Evolutionary conservation across 2,888 invertebrate species (phyloP).

Genomic region (Melolontha melolontha): DNA sequence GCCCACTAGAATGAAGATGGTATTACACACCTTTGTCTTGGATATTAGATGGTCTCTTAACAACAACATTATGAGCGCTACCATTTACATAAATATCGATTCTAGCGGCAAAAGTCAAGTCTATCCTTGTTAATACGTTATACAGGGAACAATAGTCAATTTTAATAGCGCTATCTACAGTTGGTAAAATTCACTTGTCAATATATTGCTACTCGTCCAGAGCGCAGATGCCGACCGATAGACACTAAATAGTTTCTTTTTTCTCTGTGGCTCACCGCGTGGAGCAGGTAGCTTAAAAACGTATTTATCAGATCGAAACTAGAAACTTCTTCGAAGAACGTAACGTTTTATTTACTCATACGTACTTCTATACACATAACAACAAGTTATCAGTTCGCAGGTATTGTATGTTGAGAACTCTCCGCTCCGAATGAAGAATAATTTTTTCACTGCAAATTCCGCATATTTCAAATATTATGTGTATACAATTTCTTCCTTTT

Average conservation of each 20-base stretch:
- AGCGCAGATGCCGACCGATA: slow-evolving; percentile 46
- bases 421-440: too few species aligned
- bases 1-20: too few species aligned
- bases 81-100: slow-evolving; percentile 41
- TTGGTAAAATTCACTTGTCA: slow-evolving; percentile 43
- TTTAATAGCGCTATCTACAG: slow-evolving; percentile 38
- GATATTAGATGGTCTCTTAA: too few species aligned
- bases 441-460: too few species aligned
- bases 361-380: slow-evolving; percentile 11
- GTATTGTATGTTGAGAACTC: too few species aligned
- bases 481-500: too few species aligned
- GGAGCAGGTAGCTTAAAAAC: slow-evolving; percentile 39
- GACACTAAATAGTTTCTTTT: slow-evolving; percentile 46
- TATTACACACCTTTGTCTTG: too few species aligned
- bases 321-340: slow-evolving; percentile 38
- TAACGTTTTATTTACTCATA: slow-evolving; percentile 40
- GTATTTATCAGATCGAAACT: slow-evolving; percentile 38
- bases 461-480: too few species aligned
- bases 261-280: slow-evolving; percentile 20
- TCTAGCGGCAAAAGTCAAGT: slow-evolving; percentile 20
- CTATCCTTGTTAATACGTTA: slow-evolving; percentile 39
- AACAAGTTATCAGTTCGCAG: too few species aligned
- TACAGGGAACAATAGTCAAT: slow-evolving; percentile 42
- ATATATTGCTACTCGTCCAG: slow-evolving; percentile 43
- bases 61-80: slow-evolving; percentile 34